Conservation (phyloP, 2,888 invertebrate genomes). For the Andrena hattorfiana region DNA sequence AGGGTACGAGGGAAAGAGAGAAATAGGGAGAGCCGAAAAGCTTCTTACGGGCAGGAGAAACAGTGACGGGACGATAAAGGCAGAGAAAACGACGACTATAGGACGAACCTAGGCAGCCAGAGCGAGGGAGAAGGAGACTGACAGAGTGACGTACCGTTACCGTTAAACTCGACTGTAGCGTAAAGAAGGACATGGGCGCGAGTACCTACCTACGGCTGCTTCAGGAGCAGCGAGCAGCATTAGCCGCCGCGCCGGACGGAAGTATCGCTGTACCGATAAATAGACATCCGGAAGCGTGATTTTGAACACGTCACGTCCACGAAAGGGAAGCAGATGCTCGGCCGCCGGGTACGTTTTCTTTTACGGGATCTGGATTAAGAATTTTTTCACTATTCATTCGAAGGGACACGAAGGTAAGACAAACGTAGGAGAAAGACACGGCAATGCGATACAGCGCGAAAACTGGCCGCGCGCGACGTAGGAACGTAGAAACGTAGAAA, state of each 20-base stretch:
- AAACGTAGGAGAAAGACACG: conserved; percentile 1
- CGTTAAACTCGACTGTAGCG: conserved; percentile 80
- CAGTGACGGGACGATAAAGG: conserved; percentile 46
- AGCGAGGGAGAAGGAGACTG: conserved; percentile 66
- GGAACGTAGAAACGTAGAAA: conserved; percentile 66
- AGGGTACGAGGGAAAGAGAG: conserved; percentile 65
- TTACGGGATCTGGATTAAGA: conserved; percentile 52
- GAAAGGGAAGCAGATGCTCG: no score
- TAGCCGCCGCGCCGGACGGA: no score
- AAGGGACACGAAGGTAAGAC: not conserved
- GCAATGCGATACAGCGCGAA: conserved; percentile 8
- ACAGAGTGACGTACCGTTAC: conserved; percentile 83
- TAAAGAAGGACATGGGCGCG: conserved; percentile 69
- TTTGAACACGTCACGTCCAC: no score
- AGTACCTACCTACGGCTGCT: conserved; percentile 46
- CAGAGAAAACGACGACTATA: conserved; percentile 39
- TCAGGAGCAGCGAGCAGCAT: no score
- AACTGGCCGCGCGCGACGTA: not conserved
- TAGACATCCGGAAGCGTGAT: no score
- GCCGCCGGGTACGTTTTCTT: not conserved
- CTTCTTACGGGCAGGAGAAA: conserved; percentile 23
- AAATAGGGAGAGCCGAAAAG: conserved; percentile 33
- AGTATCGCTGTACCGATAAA: no score
- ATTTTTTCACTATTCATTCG: not conserved
- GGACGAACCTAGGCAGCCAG: conserved; percentile 23